Evolutionary conservation across 2,888 invertebrate species (phyloP).

Genomic region (Troilus luridus): DNA sequence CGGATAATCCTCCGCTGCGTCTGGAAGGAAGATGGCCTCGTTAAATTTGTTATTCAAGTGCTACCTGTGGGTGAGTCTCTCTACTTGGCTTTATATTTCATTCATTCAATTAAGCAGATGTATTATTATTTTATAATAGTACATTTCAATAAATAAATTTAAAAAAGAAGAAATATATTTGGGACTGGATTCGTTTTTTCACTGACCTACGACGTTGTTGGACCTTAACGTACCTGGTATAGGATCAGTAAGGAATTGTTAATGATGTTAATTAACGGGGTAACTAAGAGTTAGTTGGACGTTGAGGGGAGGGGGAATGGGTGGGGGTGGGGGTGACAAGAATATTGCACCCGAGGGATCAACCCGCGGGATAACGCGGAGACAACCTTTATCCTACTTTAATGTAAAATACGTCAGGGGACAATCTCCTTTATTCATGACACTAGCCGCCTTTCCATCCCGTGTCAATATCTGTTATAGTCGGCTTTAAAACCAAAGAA

Average conservation of each 20-base stretch:
- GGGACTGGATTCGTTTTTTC: neutral
- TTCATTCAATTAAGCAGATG: too few relatives aligned
- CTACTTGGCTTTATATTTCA: too few relatives aligned
- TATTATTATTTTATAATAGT: too few relatives aligned
- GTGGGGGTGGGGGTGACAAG: neutral
- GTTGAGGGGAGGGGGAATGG: too few relatives aligned
- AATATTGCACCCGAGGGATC: constrained; percentile 24
- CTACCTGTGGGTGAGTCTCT: too few relatives aligned
- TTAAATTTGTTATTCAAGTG: too few relatives aligned
- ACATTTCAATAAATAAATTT: too few relatives aligned
- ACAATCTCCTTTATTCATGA: constrained; percentile 35
- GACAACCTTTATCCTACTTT: constrained; percentile 52
- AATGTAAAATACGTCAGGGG: constrained; percentile 55
- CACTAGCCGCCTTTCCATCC: neutral
- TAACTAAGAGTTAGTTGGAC: constrained; percentile 31
- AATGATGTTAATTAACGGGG: constrained; percentile 15
- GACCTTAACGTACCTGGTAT: neutral
- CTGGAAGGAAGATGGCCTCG: too few relatives aligned
- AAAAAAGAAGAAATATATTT: neutral
- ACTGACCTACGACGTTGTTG: neutral
- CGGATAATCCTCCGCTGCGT: too few relatives aligned
- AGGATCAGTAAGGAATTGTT: neutral
- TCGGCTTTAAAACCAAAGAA: neutral
- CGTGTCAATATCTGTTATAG: constrained; percentile 34
- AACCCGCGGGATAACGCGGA: constrained; percentile 28